phyloP scores from a whole-genome alignment of 2,113 vertebrate species.

The Rhinopomastus cyanomelas region DNA sequence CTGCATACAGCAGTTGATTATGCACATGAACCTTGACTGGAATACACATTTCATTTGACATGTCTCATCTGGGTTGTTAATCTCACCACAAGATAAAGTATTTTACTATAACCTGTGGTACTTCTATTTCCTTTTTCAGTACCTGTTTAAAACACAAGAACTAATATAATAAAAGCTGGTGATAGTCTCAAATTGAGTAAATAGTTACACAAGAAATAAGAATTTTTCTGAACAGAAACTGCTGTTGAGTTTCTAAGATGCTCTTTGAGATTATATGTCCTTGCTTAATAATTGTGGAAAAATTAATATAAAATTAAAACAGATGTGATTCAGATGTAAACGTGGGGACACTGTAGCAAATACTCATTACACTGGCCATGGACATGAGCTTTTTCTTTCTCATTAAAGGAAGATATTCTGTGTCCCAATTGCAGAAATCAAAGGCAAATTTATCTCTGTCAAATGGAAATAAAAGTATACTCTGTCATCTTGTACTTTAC shows the following conservation, averaged over 20 bases:
- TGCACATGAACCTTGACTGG: slow-evolving; percentile 40
- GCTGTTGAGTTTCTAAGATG: background rate
- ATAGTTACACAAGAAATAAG: background rate
- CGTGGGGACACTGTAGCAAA: slow-evolving; percentile 8
- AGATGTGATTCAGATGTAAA: slow-evolving; percentile 9
- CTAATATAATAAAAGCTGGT: background rate
- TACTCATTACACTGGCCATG: background rate
- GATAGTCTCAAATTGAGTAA: background rate
- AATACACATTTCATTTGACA: slow-evolving; percentile 71
- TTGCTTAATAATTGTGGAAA: background rate
- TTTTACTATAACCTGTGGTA: background rate
- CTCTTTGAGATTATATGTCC: background rate
- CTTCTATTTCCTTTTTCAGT: background rate
- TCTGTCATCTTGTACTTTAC: background rate
- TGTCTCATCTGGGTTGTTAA: slow-evolving; percentile 49
- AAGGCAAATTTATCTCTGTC: background rate
- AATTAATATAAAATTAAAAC: background rate
- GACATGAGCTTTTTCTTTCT: background rate
- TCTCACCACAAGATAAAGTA: slow-evolving; percentile 28
- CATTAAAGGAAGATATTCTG: background rate
- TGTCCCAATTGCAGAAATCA: background rate
- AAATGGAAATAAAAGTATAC: background rate
- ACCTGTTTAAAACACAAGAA: background rate
- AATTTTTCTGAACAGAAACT: background rate
- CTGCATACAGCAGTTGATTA: slow-evolving; percentile 75